Evolutionary conservation across 2,113 vertebrate species (phyloP).

Genomic region (Paraplagusia blochii): DNA sequence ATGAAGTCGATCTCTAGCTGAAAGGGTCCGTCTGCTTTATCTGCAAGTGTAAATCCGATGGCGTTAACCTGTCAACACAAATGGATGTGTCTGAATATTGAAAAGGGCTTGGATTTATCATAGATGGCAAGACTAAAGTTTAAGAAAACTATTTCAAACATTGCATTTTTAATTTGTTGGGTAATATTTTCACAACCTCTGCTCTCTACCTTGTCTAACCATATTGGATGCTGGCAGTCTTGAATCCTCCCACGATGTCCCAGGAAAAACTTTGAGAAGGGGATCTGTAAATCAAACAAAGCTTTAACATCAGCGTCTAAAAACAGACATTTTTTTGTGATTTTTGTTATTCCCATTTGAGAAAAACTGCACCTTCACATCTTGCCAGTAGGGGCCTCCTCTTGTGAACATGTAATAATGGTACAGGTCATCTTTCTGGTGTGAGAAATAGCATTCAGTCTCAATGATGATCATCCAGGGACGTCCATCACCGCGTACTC

Average conservation of each 20-base stretch:
- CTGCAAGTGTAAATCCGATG: constrained; percentile 88
- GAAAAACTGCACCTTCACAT: constrained; percentile 82
- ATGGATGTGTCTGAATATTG: neutral
- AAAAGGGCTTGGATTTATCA: too few relatives aligned
- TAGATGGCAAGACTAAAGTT: too few relatives aligned
- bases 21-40: constrained; percentile 89
- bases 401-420: constrained; percentile 92
- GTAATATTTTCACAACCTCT: neutral
- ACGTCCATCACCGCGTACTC: constrained; percentile 91
- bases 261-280: constrained; percentile 96
- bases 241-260: constrained; percentile 87
- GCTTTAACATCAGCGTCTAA: neutral
- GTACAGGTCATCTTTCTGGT: constrained; percentile 86
- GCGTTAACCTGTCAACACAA: constrained; percentile 79
- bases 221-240: constrained; percentile 81
- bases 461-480: constrained; percentile 93
- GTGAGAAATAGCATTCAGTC: constrained; percentile 78
- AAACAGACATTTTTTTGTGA: too few relatives aligned
- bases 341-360: too few relatives aligned
- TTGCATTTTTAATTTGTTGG: neutral
- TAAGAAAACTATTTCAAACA: too few relatives aligned
- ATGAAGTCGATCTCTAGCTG: constrained; percentile 94
- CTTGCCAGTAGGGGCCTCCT: constrained; percentile 96
- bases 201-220: constrained; percentile 83
- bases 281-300: constrained; percentile 77